Base-by-base conservation (phyloP, 2,888 invertebrate species). In the Aelia acuminata region DNA sequence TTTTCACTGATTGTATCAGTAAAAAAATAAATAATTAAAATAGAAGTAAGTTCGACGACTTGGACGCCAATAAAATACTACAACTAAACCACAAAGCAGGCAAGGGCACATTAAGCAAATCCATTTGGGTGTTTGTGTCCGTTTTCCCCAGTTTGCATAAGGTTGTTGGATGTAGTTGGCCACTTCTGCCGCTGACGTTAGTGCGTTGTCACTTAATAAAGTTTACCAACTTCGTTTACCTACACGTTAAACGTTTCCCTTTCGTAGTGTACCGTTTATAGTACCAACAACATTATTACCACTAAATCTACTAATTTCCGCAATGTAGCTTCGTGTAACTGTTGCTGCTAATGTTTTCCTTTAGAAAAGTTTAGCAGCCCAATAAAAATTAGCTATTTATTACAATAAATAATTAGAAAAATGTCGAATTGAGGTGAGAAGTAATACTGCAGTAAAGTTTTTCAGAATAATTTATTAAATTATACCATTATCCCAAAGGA, bases 161-260 rank as follows among this genome's bases (percentile, higher is more conserved):
- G 31, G 31, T 63, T 7, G 57, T 10, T 10, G 4, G 4, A 10
- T 57, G 26, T 57, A 57, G 57, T 18, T 31, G 31, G 31, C 63
- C 31, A 63, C 15, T 63, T 35, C 63, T 63, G 20, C 8, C 18
- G 15, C 63, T 5, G 31, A 63, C 63, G 63, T 63, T 63, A 31
- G 63, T 11, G 7, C 5, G 15, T 63, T 63, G 63, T 26, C 63
- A 63, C 63, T 63, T 43, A 39, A 80, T 43, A n/a, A 43, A 80
- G 80, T 80, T 80, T 80, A 39, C 80, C 20, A 20, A 43, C 75
- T 39, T 43, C 75, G 75, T 75, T 75, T 75, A 39, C 75, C 75
- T 22, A 39, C 80, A 80, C n/a, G 7, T 63, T 63, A 26, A 35
- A 35, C 63, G 5, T 31, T 63, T 63, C 31, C 4, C 26, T 50